Base-by-base conservation (phyloP, 92 coral and sea anemone genomes). In the Blastomussa wellsi region DNA sequence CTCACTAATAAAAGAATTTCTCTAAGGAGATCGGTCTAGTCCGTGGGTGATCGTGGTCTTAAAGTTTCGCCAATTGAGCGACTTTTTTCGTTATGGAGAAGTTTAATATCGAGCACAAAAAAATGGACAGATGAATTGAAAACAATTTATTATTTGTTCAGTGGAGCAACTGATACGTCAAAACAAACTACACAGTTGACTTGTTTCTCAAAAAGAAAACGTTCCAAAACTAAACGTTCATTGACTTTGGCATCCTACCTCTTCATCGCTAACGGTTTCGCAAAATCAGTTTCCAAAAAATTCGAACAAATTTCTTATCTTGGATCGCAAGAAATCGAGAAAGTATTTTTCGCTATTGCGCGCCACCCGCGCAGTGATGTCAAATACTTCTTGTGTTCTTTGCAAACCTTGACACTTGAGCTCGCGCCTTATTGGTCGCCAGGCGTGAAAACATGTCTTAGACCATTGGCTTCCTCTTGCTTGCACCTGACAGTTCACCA, bases 141-240 rank as follows among this genome's bases (percentile, higher is more conserved):
- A 44, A 37, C 76, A 70, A 51, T 52, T 82, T 57, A 79, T 76
- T 89, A 79, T 89, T 86, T 76, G 87, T 86, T 81, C 84, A 93
- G 86, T 86, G 85, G 93, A 83, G 82, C 77, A 74, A 81, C 81
- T 86, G 80, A 91, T 67, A 52, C 77, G 66, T 39, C 82, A 87
- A 74, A 83, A 91, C 86, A 87, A 76, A n/a, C 89, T 82, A 91
- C 88, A 91, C 86, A 91, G 90, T 67, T 47, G 81, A 91, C 90
- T 91, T 74, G 91, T 73, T 86, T 90, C 76, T 87, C 32, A 60
- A 82, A 74, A 72, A 16, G 72, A 41, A 32, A 74, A 33, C 70
- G 29, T 74, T 74, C 16, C 47, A 28, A 26, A 29, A 49, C 36
- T 42, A 42, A 49, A 83, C 60, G n/a, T 8, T 51, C 69, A 70